Conservation (phyloP, 2,113 vertebrate genomes). For the Clinocottus analis region DNA sequence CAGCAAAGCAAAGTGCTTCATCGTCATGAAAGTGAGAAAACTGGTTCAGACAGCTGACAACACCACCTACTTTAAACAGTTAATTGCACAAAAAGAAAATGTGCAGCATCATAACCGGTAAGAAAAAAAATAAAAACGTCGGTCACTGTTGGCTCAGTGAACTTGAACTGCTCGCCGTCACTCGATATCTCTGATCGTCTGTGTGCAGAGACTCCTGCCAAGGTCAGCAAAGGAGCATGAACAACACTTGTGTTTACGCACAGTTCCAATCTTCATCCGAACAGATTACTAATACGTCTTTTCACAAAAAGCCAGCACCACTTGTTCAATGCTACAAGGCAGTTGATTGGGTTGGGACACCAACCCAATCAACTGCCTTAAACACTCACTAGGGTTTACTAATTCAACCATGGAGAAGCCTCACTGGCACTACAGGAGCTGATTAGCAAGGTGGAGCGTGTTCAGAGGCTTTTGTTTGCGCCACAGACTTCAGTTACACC, state of each 20-base stretch:
- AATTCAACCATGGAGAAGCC: slow-evolving; percentile 56
- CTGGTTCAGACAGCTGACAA: background rate
- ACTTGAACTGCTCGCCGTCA: slow-evolving; percentile 58
- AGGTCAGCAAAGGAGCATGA: slow-evolving; percentile 33
- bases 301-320: slow-evolving; percentile 1
- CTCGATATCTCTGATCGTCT: slow-evolving; percentile 46
- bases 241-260: background rate
- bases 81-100: background rate
- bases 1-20: background rate
- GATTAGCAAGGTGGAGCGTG: slow-evolving; percentile 51
- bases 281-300: background rate
- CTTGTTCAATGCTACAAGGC: background rate
- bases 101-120: background rate
- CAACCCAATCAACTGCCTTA: slow-evolving; percentile 7
- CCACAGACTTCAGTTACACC: slow-evolving; percentile 72
- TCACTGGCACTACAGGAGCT: slow-evolving; percentile 43
- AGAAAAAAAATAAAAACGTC: too few species aligned
- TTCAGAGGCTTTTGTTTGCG: slow-evolving; percentile 60
- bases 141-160: slow-evolving; percentile 12
- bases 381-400: slow-evolving; percentile 36
- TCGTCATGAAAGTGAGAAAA: background rate
- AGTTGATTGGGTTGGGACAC: background rate
- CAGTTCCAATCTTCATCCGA: background rate
- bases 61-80: background rate
- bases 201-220: slow-evolving; percentile 44